Base-by-base conservation (phyloP, 2,113 vertebrate genomes). In the Engystomops pustulosus region DNA sequence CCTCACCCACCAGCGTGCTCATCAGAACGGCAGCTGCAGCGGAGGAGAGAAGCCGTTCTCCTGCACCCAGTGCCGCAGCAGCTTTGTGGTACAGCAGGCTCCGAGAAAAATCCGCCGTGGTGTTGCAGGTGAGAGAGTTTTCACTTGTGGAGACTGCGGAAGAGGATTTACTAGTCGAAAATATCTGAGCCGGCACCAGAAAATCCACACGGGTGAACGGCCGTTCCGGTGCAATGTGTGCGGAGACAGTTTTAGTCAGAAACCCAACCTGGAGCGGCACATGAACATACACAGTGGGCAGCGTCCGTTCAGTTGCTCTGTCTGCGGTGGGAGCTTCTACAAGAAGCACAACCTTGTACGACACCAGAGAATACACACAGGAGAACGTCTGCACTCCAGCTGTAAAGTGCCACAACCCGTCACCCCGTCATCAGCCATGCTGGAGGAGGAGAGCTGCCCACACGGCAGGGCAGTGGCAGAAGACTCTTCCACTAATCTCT, bases 271-370 rank as follows among this genome's bases (percentile, higher is more conserved):
- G 74, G 87, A 86, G 45, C 85, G 89, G 7, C 89, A 89, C n/a
- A 87, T 88, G 87, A 85, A 87, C 32, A 91, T 88, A 55, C 90
- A 91, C 62, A 90, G 86, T 85, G 89, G 87, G 70, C 87, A 89
- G 78, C 89, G 89, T 20, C 88, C 88, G n/a, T 89, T 86, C 58
- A 49, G 53, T 0, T 90, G 89, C 60, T 85, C 78, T 45, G 88
- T 89, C 60, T 89, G 89, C n/a, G 87, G 83, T 79, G 6, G 89
- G 86, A 84, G 78, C 81, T 83, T 91, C 86, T 70, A 81, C 84
- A 82, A 86, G 82, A 65, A 72, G 85, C 49, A 84, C 60, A 86
- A 82, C 65, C 77, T 84, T 10, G 62, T 75, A 12, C 60, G 70
- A 5, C 86, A 86, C 58, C 70, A 84, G 55, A 38, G 86, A 3